phyloP scores from a whole-genome alignment of 2,113 vertebrate species.

The Tor tambroides region DNA sequence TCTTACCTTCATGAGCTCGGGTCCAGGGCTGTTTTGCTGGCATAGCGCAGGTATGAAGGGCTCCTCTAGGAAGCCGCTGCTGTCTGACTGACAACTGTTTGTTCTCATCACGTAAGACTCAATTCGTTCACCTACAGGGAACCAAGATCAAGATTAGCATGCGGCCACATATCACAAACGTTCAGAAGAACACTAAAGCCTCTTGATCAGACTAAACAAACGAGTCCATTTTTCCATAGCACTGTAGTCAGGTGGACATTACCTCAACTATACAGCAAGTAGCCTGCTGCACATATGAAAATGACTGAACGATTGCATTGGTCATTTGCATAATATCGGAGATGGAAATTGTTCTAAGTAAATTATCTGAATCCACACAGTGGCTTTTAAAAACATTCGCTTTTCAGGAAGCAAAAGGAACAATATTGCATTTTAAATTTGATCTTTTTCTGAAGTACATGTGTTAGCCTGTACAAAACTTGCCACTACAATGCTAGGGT shows the following conservation, averaged over 20 bases:
- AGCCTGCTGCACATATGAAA: constrained; percentile 16
- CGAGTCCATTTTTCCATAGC: neutral
- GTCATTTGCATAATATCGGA: constrained; percentile 43
- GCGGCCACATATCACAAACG: neutral
- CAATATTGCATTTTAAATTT: neutral
- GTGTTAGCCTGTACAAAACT: neutral
- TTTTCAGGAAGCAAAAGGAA: constrained; percentile 9
- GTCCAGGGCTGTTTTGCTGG: constrained; percentile 61
- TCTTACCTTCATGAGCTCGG: constrained; percentile 67
- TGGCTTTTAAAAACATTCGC: neutral
- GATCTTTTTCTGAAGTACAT: neutral
- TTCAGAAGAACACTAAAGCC: neutral
- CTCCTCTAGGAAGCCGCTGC: constrained; percentile 83
- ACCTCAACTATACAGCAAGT: neutral
- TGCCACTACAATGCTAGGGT: neutral
- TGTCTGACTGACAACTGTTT: constrained; percentile 84
- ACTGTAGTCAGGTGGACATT: neutral
- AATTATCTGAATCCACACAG: constrained; percentile 17
- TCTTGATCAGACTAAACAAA: constrained; percentile 40
- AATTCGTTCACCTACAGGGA: constrained; percentile 40
- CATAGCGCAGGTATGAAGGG: constrained; percentile 62
- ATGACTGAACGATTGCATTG: constrained; percentile 10
- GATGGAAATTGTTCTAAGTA: constrained; percentile 8
- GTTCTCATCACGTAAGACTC: constrained; percentile 63
- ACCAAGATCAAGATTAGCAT: constrained; percentile 1